Conservation (phyloP, 2,888 invertebrate species). For the Platycheirus albimanus region DNA sequence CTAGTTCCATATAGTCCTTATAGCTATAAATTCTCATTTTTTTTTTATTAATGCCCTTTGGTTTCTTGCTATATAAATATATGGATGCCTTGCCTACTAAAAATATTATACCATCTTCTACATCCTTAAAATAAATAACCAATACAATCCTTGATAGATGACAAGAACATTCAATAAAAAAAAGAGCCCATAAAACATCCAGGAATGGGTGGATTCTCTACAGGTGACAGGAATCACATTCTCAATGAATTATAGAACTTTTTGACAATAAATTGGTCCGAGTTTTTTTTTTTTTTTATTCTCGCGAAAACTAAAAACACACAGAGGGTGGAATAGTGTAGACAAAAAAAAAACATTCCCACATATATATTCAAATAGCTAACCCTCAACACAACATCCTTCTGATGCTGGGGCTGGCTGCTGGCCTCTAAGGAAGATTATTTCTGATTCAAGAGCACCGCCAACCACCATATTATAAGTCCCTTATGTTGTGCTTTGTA, state of each 20-base stretch:
- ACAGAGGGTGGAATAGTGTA: not conserved
- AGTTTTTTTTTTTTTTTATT: constrained; percentile 2
- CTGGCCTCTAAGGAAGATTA: constrained; percentile 31
- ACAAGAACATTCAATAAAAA: constrained; percentile 26
- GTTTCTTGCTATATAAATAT: too few relatives aligned
- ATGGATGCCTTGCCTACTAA: not conserved
- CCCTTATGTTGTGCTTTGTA: constrained; percentile 44
- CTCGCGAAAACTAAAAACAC: constrained; percentile 20
- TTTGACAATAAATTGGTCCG: constrained; percentile 40
- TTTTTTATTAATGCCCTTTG: constrained; percentile 11
- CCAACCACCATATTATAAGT: constrained; percentile 4
- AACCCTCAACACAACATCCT: not conserved
- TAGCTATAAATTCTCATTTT: not conserved
- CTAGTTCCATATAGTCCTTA: constrained; percentile 1
- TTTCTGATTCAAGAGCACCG: constrained; percentile 21
- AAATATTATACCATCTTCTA: constrained; percentile 7
- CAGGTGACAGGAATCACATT: constrained; percentile 36
- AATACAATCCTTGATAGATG: constrained; percentile 31
- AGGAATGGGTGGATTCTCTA: constrained; percentile 3
- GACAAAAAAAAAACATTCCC: not conserved
- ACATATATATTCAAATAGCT: constrained; percentile 20
- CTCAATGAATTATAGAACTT: constrained; percentile 32
- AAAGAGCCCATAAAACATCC: constrained; percentile 18
- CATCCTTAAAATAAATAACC: constrained; percentile 29
- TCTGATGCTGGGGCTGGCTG: not conserved